Conservation (phyloP, 2,113 vertebrate genomes). For the Chrysochloris asiatica region DNA sequence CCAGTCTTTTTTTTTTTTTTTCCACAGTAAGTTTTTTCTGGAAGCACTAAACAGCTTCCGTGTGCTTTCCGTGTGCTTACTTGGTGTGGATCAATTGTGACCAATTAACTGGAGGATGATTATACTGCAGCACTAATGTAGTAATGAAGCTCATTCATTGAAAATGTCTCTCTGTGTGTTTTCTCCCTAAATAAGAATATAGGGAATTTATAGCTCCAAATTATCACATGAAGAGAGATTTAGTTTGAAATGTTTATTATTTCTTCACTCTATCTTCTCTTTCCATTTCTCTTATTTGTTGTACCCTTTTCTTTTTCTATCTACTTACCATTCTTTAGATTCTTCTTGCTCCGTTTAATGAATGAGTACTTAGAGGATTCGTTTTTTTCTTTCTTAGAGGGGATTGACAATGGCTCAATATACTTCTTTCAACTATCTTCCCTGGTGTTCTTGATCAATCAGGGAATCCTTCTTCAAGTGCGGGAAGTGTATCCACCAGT, state of each 20-base stretch:
- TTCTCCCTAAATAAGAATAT: neutral
- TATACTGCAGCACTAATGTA: neutral
- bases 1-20: neutral
- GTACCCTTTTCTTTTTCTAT: neutral
- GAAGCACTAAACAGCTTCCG: neutral
- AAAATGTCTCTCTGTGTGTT: neutral
- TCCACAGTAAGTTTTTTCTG: neutral
- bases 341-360: neutral
- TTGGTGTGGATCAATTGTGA: neutral
- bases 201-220: neutral
- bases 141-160: neutral
- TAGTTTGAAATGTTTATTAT: neutral
- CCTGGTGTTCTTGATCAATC: neutral
- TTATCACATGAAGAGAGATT: neutral
- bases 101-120: neutral
- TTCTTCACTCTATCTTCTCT: neutral
- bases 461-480: neutral
- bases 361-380: neutral
- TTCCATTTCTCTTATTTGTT: neutral
- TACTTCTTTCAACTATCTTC: neutral
- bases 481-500: neutral
- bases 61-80: neutral
- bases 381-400: no score
- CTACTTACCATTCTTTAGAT: neutral
- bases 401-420: neutral